Percentiles rank a stretch among this genome's conserved stretches.
These are phyloP conservation scores for Formicarius rufipectus DNA, from an alignment of 2,113 vertebrate genomes.

Conservation along the genomic window DNA sequence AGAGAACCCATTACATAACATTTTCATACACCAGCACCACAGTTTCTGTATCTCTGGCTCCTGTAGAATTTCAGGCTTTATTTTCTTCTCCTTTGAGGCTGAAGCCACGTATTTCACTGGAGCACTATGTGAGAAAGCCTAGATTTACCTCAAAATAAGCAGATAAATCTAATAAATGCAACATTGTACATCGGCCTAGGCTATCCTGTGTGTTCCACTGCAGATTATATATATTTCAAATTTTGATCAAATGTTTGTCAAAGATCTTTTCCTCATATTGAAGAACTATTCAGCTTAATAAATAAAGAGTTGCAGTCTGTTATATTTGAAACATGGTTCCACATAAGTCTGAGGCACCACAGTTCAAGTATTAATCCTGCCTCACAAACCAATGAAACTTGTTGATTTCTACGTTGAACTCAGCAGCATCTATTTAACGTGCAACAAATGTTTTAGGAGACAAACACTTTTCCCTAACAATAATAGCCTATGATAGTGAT, in stretches of 20 bases:
- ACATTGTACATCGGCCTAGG: background rate
- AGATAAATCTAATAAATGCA: background rate
- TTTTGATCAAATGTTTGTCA: background rate
- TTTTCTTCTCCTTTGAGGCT: background rate
- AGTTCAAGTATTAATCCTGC: background rate
- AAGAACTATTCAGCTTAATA: background rate
- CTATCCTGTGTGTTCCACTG: background rate
- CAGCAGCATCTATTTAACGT: background rate
- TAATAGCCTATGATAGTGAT: background rate
- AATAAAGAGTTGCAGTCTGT: background rate
- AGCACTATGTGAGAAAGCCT: background rate
- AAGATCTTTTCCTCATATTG: background rate
- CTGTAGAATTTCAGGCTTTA: background rate
- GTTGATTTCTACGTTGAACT: background rate
- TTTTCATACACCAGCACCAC: background rate
- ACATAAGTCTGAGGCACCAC: background rate
- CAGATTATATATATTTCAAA: background rate
- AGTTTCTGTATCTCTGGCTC: background rate
- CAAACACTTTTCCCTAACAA: background rate
- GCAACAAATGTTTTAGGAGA: background rate
- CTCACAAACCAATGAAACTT: background rate
- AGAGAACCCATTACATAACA: background rate
- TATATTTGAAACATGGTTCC: background rate
- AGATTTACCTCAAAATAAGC: background rate
- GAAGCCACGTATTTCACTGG: background rate